A percentile compares a stretch with the other conserved stretches of the same genome.
Conservation (phyloP, 2,888 invertebrate genomes). For the Amphimallon solstitiale region DNA sequence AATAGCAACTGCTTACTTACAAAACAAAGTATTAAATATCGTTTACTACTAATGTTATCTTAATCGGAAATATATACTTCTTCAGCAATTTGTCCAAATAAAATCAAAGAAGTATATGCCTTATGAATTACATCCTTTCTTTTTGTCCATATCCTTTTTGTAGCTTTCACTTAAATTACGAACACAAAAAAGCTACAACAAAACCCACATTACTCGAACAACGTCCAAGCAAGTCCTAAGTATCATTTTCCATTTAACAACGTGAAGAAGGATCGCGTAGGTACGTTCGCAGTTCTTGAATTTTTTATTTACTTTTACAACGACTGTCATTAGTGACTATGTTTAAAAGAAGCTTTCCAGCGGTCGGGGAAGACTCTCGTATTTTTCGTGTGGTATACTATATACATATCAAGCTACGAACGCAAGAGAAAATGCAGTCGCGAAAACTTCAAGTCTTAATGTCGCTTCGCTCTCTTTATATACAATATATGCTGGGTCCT, state of each 20-base stretch:
- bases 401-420: constrained; percentile 17
- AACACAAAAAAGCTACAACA: background rate
- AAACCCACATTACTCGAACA: background rate
- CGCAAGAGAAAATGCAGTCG: background rate
- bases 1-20: too few relatives aligned
- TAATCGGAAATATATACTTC: too few relatives aligned
- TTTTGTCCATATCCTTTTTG: too few relatives aligned
- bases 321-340: constrained; percentile 44
- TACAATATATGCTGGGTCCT: background rate
- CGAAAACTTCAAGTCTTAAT: constrained; percentile 27
- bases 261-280: constrained; percentile 7
- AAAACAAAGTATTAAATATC: too few relatives aligned
- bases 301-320: constrained; percentile 43
- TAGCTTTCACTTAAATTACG: background rate
- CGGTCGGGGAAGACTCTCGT: constrained; percentile 21
- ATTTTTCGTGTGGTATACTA: too few relatives aligned
- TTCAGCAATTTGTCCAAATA: too few relatives aligned
- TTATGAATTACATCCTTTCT: too few relatives aligned
- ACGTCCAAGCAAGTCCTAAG: background rate
- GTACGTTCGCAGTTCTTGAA: constrained; percentile 22
- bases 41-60: too few relatives aligned
- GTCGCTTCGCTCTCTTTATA: constrained; percentile 9
- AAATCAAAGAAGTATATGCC: too few relatives aligned
- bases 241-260: constrained; percentile 20
- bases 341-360: constrained; percentile 34